Conservation (phyloP, 1,140 invertebrate species). For the Aphaenogaster rudis region DNA sequence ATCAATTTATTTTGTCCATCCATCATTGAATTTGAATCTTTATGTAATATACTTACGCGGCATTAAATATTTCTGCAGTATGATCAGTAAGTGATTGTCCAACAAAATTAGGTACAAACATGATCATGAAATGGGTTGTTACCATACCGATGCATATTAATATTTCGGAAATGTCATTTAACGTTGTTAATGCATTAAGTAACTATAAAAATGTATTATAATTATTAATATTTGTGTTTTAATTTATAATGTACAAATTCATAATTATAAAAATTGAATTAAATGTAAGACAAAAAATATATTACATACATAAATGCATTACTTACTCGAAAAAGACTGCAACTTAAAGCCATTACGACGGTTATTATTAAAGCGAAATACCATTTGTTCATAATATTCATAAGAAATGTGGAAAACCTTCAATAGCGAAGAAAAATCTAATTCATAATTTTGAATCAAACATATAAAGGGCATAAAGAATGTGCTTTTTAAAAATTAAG, state of each 20-base stretch:
- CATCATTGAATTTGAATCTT: not conserved
- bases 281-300: not conserved
- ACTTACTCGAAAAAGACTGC: constrained; percentile 44
- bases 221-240: not conserved
- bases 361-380: not conserved
- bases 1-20: not conserved
- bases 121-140: not conserved
- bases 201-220: constrained; percentile 1
- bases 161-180: constrained; percentile 19
- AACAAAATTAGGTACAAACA: constrained; percentile 27
- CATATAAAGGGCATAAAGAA: not conserved
- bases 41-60: constrained; percentile 3
- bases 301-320: not conserved
- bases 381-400: not conserved
- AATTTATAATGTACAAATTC: not conserved
- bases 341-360: not conserved
- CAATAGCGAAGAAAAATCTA: not conserved
- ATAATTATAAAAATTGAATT: not conserved
- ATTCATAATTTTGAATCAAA: not conserved
- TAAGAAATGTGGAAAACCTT: constrained; percentile 23
- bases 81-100: constrained; percentile 19
- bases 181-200: not conserved
- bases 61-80: constrained; percentile 5
- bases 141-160: not conserved
- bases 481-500: not conserved